Evolutionary conservation across 2,797 vertebrate species (phyloP), one percentile per base, ranked within the genome.

Genomic region (Diplodus sargus): DNA sequence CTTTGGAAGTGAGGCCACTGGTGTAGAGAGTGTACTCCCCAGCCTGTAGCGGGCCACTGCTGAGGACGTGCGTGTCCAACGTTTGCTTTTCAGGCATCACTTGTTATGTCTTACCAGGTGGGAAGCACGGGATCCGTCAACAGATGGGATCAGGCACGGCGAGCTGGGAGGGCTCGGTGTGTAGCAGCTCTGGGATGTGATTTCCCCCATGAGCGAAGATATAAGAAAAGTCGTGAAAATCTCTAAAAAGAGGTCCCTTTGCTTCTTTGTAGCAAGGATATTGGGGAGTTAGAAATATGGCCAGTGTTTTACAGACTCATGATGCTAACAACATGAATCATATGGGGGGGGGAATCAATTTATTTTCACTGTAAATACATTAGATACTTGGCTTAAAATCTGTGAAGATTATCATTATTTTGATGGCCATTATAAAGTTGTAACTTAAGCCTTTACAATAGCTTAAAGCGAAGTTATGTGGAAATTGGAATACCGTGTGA

Each of bases 91-190:
- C 63, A 74, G 68, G 76, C 80, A 48, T 39, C 56, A 23, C 25
- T 79, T 62, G 62, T 49, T 74, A 57, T 42, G 66, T 78, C 53
- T 81, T 51, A 64, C 54, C 25, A 66, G 58, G 82, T 45, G 48
- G 47, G 22, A 79, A 52, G 78, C 61, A 7, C 9, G 9, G 34
- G 34, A 39, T 39, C 39, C 58, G 66, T 25, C 71, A 73, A 61
- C 78, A 78, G 81, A 85, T 76, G 83, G 69, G 54, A 59, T 70
- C 0, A 5, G 47, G 43, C 22, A 45, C 67, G 66, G 66, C 53
- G 57, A 77, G 49, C 53, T 51, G 52, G 70, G 53, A 74, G 57
- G 54, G 65, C 53, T 57, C 30, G 47, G 52, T 65, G 23, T 59
- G 25, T 10, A 7, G 56, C 47, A 48, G n/a, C 56, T 60, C 20